Conservation (phyloP, 1,140 invertebrate genomes). For the Neuroterus valhalla region DNA sequence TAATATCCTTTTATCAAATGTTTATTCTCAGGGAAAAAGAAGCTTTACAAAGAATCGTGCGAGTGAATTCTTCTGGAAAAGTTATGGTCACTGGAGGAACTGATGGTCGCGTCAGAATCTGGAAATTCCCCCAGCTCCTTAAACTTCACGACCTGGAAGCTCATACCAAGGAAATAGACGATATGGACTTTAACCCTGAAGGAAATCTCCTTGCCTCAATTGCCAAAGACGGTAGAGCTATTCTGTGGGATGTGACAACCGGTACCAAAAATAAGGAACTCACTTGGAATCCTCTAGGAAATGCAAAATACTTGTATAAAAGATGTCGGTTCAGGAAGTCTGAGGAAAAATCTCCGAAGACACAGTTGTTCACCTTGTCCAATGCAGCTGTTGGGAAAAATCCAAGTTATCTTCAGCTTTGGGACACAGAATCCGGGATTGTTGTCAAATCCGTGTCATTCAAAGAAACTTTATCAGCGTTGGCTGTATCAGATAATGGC, state of each 20-base stretch:
- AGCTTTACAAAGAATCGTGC: conserved; percentile 90
- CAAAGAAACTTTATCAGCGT: conserved; percentile 85
- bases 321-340: conserved; percentile 81
- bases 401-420: conserved; percentile 83
- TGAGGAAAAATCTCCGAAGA: conserved; percentile 77
- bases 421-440: conserved; percentile 79
- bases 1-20: neutral
- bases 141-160: conserved; percentile 80
- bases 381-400: conserved; percentile 86
- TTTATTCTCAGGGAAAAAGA: conserved; percentile 72
- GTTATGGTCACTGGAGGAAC: conserved; percentile 93
- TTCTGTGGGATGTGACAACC: conserved; percentile 84
- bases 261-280: conserved; percentile 81
- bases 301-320: conserved; percentile 88
- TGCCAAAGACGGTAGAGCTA: conserved; percentile 89
- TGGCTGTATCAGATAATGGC: conserved; percentile 93
- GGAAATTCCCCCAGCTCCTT: conserved; percentile 89
- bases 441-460: conserved; percentile 77
- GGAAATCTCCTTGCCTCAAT: conserved; percentile 87
- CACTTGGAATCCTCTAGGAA: conserved; percentile 81
- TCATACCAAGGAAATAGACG: conserved; percentile 91
- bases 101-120: conserved; percentile 90
- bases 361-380: conserved; percentile 86
- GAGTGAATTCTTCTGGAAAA: conserved; percentile 84
- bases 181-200: conserved; percentile 90